Base-by-base conservation (phyloP, 1,140 invertebrate genomes). In the Mercenaria mercenaria region DNA sequence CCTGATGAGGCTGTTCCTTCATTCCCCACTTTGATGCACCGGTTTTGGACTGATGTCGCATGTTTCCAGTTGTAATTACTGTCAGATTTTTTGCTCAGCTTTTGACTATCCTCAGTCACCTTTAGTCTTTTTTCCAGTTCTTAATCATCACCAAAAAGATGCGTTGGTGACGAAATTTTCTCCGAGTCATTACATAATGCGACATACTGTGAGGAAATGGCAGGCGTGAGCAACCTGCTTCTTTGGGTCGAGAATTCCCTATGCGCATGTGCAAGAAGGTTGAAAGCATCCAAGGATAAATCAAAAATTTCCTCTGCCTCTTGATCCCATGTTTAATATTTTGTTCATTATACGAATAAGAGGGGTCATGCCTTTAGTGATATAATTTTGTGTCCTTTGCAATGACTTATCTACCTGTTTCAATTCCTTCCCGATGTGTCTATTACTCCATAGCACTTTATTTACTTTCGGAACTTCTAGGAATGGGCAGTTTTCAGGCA, bases 141-240 rank as follows among this genome's bases (percentile, higher is more conserved):
- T 3, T 56, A 32, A 15, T 34, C 67, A 69, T 4, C 29, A 11
- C 67, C 67, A 34, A 69, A 37, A 26, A 69, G 67, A 69, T 34
- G 67, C n/a, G 67, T 69, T 20, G 67, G 67, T 32, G 67, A 69
- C 29, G n/a, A 13, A 69, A 41, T 69, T 20, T 69, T 69, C 23
- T 64, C 61, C n/a, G 61, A 26, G 10, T 64, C 61, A 64, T 32
- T 64, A 32, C 61, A 64, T n/a, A 64, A 64, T n/a, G 61, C 61
- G 23, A 23, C 61, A 64, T 64, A 64, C 23, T 23, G 6, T 64
- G 61, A 26, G 23, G 61, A 64, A 64, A 64, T 64, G 6, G 8
- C 61, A 26, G 61, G 61, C 23, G 32, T n/a, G 10, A 64, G 61
- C 32, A 64, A 64, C 61, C 32, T 64, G 10, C 61, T 8, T 26